Conservation (phyloP, 2,888 invertebrate species). For the Synanthedon formicaeformis region DNA sequence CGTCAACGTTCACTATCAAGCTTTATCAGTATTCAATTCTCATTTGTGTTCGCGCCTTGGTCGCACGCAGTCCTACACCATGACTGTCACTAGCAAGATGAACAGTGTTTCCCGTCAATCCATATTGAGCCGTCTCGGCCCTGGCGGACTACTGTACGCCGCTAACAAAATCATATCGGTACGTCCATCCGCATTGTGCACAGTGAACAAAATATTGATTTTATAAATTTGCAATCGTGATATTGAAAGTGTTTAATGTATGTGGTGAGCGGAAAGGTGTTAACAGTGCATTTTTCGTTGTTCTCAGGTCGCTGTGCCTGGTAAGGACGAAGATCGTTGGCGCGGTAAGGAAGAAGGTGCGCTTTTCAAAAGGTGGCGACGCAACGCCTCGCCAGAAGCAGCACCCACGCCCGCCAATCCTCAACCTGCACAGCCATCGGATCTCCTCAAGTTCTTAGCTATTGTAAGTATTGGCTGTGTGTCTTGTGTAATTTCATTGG, state of each 20-base stretch:
- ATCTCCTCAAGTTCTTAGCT: constrained; percentile 79
- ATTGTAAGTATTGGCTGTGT: constrained; percentile 74
- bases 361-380: constrained; percentile 61
- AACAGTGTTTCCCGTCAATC: constrained; percentile 66
- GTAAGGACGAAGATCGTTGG: constrained; percentile 64
- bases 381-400: constrained; percentile 34
- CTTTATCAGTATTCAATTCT: constrained; percentile 36
- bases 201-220: constrained; percentile 19
- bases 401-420: constrained; percentile 27
- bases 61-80: constrained; percentile 40
- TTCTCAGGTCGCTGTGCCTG: constrained; percentile 62
- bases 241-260: constrained; percentile 8
- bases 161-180: constrained; percentile 66
- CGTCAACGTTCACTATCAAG: constrained; percentile 39
- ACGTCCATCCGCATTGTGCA: constrained; percentile 41
- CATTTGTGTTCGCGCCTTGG: constrained; percentile 40
- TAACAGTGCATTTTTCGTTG: constrained; percentile 53
- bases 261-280: constrained; percentile 35
- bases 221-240: not conserved
- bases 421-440: constrained; percentile 48
- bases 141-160: constrained; percentile 61
- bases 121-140: constrained; percentile 58
- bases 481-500: too few species aligned
- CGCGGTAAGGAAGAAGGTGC: constrained; percentile 56
- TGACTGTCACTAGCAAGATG: constrained; percentile 68